Evolutionary conservation across 2,113 vertebrate genomes (phyloP).

Genomic region (Miniopterus natalensis): DNA sequence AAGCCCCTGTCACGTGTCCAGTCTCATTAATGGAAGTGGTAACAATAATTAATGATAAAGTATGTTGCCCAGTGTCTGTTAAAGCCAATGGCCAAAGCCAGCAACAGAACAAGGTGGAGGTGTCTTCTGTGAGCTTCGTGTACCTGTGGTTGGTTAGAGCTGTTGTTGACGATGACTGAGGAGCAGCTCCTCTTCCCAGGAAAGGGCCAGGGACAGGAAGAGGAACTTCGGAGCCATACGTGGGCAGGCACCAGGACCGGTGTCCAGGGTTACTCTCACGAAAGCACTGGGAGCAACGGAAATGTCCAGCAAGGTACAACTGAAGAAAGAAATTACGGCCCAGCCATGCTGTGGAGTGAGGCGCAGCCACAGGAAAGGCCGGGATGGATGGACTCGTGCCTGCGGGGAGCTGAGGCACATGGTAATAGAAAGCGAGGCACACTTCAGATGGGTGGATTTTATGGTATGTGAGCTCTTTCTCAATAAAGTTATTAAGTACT

Average conservation of each 20-base stretch:
- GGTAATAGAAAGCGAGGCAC: neutral
- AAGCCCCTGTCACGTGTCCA: neutral
- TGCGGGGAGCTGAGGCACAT: neutral
- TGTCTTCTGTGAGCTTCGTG: fast-evolving
- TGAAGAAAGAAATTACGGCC: neutral
- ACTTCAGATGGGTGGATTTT: neutral
- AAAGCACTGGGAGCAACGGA: too few relatives aligned
- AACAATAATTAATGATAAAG: neutral
- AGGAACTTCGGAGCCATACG: neutral
- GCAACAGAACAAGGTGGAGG: neutral
- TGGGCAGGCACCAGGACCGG: neutral
- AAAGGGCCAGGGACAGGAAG: neutral
- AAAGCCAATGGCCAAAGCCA: neutral
- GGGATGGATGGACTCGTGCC: neutral
- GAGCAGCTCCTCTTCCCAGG: neutral
- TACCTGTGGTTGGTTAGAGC: neutral
- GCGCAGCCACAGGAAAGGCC: neutral
- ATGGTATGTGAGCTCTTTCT: neutral
- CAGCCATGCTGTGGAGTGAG: neutral
- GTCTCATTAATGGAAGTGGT: neutral
- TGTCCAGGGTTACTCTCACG: neutral
- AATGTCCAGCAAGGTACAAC: neutral
- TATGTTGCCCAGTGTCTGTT: neutral
- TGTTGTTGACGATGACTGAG: neutral
- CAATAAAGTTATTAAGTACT: neutral